Evolutionary conservation across 2,113 vertebrate genomes (phyloP), one percentile per base, ranked within the genome.

Genomic region (Charadrius vociferus): DNA sequence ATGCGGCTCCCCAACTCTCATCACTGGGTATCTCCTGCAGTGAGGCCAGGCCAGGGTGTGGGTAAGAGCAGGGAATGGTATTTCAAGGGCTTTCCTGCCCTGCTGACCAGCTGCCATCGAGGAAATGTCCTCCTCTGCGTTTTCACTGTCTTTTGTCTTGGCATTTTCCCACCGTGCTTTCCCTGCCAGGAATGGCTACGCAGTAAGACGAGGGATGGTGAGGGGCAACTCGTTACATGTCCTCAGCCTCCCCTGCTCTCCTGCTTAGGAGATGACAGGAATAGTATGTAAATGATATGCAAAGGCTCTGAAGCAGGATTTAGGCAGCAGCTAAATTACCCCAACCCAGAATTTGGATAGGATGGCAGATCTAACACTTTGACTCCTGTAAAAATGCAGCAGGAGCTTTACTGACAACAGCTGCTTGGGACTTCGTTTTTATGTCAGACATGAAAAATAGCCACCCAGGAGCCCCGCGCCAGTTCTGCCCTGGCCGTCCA

Each of bases 161-260:
- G 43, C 53, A 0, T 61, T 87, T 90, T 37, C 62, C 34, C 13
- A 0, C 34, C 7, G 18, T 19, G 45, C 21, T 78, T 78, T 62
- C 70, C 9, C 0, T 86, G 66, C 65, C 43, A 21, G 67, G 37
- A 67, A 41, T 12, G 32, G 11, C 39, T 7, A 0, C 12, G 39
- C 7, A 86, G 73, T 45, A 22, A 18, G 52, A 12, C 24, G 65
- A 55, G 49, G 61, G 30, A 14, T 92, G 75, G 19, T 22, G n/a
- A 56, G 71, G 61, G 41, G 34, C 71, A 81, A 4, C 18, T 27
- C 1, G 0, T 58, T 70, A 26, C n/a, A 0, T 19, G 45, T 15
- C 20, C 22, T 52, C 41, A 62, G 36, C 86, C 52, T 41, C 17
- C 43, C 37, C 43, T 22, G 52, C 45, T 72, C 21, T 26, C 26